Evolutionary conservation across 2,888 invertebrate genomes (phyloP), one percentile per base, ranked within the genome.

Genomic region (Trichogramma dendrolimi): DNA sequence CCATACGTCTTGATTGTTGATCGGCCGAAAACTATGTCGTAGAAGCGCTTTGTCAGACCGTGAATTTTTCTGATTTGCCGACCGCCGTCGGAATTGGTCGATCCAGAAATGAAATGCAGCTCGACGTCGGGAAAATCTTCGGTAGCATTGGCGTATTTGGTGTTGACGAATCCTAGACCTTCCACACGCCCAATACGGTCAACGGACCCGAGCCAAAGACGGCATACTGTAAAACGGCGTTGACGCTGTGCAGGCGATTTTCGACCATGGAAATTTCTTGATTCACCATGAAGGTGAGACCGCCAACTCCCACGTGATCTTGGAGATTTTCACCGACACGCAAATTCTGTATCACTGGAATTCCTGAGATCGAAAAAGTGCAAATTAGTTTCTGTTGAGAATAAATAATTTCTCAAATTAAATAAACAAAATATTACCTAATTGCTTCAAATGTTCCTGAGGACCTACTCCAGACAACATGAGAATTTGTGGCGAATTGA

Each of bases 381-480:
- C 41, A 48, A 27, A 27, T 27, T 27, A 27, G 27, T 1, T 27
- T 14, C 8, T 11, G n/a, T 48, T 14, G 27, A 48, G 2, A 6
- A n/a, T 6, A 48, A 48, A 14, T 48, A 11, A 48, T 47, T 47
- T 47, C 11, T 10, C 47, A 11, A 7, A 7, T 47, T 11, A 8
- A 11, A 47, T 11, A 47, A 6, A 8, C 6, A 47, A 8, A 47
- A 47, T 6, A 8, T 58, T 58, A 65, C 68, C 83, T 69, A 87
- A 86, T 70, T 88, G 86, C n/a, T 82, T 80, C 61, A 93, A 73
- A 71, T 92, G 88, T 27, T 86, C 85, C 56, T 84, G 82, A 0
- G 91, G 91, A 0, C 92, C 92, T 8, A 96, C 85, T 0, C 96
- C 98, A 6, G 94, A 94, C 0, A 98, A 79, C 94, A 97, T 94